Base-by-base conservation (phyloP, 2,113 vertebrate species). In the Ammodytes marinus region DNA sequence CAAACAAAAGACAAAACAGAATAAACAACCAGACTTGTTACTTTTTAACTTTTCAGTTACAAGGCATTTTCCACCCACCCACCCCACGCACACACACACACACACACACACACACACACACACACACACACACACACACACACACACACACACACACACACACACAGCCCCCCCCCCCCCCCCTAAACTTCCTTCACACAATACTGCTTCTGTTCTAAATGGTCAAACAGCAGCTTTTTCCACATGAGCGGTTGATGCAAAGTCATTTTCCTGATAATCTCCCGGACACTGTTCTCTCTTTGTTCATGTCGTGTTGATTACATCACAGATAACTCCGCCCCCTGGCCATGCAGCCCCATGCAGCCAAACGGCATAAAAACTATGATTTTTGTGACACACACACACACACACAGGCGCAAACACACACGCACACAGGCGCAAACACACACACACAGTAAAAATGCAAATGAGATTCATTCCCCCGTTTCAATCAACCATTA, bases 381-480 rank as follows among this genome's bases (percentile, higher is more conserved):
- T 27, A 27, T 27, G 27, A 27, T 27, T 27, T 27, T 27, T 27
- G 27, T 27, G 27, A 27, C 27, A 27, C 27, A 27, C 27, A 27
- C 27, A 27, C 27, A 27, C 27, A 27, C 27, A 27, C 27, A 27
- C 27, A 27, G 27, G 27, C 27, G 27, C 27, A 27, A 27, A 27
- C 27, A 27, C 27, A 27, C 27, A 27, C 27, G 2, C 27, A 27
- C 27, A 27, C 27, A 27, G 27, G 27, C 27, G 27, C 27, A 27
- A 27, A 27, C 27, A 27, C 27, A 27, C 27, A 27, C 27, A 27
- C 27, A 27, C 27, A 27, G n/a, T n/a, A 27, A 85, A 88, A 64
- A 90, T 79, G 84, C 86, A 87, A 88, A 89, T 83, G 0, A 71
- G 47, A 14, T 64, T 73, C 27, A n/a, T 63, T 14, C 52, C 9